Base-by-base conservation (phyloP, 1,140 invertebrate species). In the Lucilia sericata region DNA sequence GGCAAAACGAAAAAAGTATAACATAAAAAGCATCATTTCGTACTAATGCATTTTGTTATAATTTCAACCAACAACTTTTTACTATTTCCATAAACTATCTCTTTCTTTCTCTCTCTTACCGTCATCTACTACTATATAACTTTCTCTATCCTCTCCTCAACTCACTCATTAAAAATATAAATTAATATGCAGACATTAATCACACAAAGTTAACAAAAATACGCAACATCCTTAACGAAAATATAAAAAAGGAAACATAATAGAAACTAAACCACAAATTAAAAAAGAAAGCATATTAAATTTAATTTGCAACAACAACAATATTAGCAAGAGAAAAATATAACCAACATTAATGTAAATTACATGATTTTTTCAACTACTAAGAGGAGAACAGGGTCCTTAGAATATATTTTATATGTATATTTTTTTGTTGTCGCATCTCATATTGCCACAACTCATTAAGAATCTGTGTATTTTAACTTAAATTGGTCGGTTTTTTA, bases 181-280 rank as follows among this genome's bases (percentile, higher is more conserved):
- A 82, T 84, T 84, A 84, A 84, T 75, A 84, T 76, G 81, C 84
- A 84, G 75, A 82, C 84, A 84, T 84, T 84, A 82, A 82, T 84
- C 84, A 84, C 34, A 81, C 78, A 82, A 60, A 42, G 55, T 74
- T 51, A 84, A 78, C 30, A 84, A 84, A 60, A 17, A 74, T 13
- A 19, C 9, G 19, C 10, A 81, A 47, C 75, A 25, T 21, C 34
- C 34, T 8, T 34, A 19, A 65, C 36, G n/a, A 51, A 76, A 60
- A 47, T 12, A 84, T 10, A 36, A 60, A 19, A 47, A 42, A 42
- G 10, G 10, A 76, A 42, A 70, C 51, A 78, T 5, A 84, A 80
- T 21, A 51, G 19, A 80, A 65, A 84, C 65, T n/a, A 70, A 78
- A 80, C 21, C 51, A 55, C 13, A 76, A 80, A 49, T 7, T 5